Base-by-base conservation (phyloP, 1,140 invertebrate species). In the Drosophila sucinea region DNA sequence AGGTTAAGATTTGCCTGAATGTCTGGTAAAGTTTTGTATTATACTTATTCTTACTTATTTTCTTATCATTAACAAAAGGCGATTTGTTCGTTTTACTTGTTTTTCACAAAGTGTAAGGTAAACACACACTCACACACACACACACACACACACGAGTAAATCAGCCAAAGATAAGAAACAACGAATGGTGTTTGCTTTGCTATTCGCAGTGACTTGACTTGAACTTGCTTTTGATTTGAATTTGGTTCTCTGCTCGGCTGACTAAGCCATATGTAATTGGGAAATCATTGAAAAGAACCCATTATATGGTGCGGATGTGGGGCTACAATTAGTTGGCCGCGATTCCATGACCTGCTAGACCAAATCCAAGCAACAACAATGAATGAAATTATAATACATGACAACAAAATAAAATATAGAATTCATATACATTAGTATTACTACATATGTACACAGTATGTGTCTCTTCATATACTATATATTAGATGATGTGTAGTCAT, bases 361-460 rank as follows among this genome's bases (percentile, higher is more conserved):
- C 29, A 27, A 7, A 32, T 17, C 38, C 11, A 54, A 60, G 7
- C 35, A 74, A 32, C 32, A 44, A 40, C 38, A 33, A 44, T 58
- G 54, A 73, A 70, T 41, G 44, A 65, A 75, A 86, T 74, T 77
- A 70, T 44, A 47, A 76, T 58, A 76, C 54, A 77, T 76, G 71
- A 70, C 75, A 79, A 66, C 40, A 27, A 70, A 66, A 75, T 32
- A 29, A 75, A 67, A 33, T n/a, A 44, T n/a, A 58, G 17, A 41
- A 60, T 40, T 61, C 38, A 61, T 30, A 3, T 30, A 64, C 17
- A 17, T 23, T 1, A 11, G 40, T 41, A n/a, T 11, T 2, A 17
- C 6, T 51, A 27, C 5, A 51, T 44, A 44, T 10, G 11, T 3
- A 40, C 10, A 40, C 6, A 33, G 1, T 38, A 1, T 38, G 8